Evolutionary conservation across 2,888 invertebrate genomes (phyloP).

Genomic region (Pimpla rufipes): DNA sequence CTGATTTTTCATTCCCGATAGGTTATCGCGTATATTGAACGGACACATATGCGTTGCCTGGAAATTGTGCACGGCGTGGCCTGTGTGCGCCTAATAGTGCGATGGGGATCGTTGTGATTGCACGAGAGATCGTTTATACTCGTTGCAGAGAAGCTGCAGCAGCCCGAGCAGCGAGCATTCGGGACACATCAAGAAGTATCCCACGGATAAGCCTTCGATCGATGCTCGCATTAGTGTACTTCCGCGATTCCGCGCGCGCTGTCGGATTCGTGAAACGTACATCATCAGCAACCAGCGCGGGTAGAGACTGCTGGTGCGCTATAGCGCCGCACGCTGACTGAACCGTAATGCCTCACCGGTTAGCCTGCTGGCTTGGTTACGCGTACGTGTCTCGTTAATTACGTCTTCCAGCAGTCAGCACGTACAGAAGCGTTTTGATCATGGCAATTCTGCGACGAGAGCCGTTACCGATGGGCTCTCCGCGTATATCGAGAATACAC

Average conservation of each 20-base stretch:
- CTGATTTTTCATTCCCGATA: neutral
- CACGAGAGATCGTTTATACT: conserved; percentile 52
- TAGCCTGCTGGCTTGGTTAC: conserved; percentile 56
- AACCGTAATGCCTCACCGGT: conserved; percentile 53
- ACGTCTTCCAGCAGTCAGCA: conserved; percentile 61
- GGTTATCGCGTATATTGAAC: neutral
- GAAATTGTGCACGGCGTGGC: neutral
- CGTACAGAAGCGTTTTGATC: conserved; percentile 57
- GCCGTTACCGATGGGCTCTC: conserved; percentile 9
- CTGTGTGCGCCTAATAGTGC: conserved; percentile 16
- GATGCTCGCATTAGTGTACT: conserved; percentile 59
- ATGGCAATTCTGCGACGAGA: conserved; percentile 42
- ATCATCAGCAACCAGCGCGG: conserved; percentile 60
- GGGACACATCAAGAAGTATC: conserved; percentile 52
- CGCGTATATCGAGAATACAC: neutral
- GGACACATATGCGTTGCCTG: neutral
- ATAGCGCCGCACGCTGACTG: conserved; percentile 37
- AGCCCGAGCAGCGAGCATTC: conserved; percentile 33
- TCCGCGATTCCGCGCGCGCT: conserved; percentile 46
- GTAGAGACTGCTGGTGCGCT: conserved; percentile 35
- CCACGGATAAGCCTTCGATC: conserved; percentile 60
- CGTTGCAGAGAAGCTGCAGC: conserved; percentile 26
- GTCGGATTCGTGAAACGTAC: conserved; percentile 61
- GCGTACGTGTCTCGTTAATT: conserved; percentile 66
- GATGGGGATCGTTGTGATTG: conserved; percentile 28